Conservation (phyloP, 30 jellyfish, hydroid and myxozoan genomes). For the Sanderia malayensis region DNA sequence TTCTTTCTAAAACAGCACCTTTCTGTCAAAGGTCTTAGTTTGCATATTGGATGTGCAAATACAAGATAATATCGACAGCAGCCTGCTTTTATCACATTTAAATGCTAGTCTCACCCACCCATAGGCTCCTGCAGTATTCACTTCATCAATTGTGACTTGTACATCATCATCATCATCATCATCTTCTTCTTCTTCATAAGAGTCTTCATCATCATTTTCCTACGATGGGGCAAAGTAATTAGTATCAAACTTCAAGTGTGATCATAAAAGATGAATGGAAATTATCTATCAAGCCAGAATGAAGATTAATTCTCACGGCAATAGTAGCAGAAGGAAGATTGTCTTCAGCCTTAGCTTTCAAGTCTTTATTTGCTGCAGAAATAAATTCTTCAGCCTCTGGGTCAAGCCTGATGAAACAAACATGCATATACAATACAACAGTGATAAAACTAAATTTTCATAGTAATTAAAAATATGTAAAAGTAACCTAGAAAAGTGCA, state of each 20-base stretch:
- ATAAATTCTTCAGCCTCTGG: constrained; percentile 2
- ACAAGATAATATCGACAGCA: too few species aligned
- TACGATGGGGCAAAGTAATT: background rate
- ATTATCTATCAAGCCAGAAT: background rate
- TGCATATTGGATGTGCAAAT: too few species aligned
- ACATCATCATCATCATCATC: constrained; percentile 98
- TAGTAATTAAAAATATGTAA: too few species aligned
- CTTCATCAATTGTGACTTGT: constrained; percentile 95
- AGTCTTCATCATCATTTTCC: constrained; percentile 92
- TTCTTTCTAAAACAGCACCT: too few species aligned
- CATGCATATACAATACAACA: background rate
- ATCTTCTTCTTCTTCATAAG: constrained; percentile 87
- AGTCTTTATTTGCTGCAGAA: background rate
- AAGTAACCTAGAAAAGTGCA: background rate
- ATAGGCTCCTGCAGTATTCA: constrained; percentile 68
- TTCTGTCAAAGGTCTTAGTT: too few species aligned
- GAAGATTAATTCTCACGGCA: background rate
- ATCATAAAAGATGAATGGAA: background rate
- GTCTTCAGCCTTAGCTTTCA: background rate
- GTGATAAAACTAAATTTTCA: background rate
- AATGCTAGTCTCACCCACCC: constrained; percentile 44
- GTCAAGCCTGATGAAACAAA: background rate
- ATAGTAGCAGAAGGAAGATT: background rate
- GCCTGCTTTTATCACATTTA: too few species aligned
- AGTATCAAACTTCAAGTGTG: background rate